Conservation (phyloP, 2,113 vertebrate genomes). For the Callaeas wilsoni region DNA sequence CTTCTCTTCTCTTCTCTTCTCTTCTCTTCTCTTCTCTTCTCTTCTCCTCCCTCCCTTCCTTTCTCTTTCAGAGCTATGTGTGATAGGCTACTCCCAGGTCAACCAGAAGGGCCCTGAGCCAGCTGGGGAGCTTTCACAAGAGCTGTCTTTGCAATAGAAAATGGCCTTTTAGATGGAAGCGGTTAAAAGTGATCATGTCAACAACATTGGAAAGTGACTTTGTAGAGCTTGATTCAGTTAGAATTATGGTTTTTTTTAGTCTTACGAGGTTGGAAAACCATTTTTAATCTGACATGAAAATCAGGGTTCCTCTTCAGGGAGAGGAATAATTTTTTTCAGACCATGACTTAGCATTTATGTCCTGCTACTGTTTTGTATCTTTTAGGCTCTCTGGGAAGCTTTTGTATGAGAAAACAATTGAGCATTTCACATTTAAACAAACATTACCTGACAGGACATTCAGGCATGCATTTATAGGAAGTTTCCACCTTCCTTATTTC, state of each 20-base stretch:
- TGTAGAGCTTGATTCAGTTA: background rate
- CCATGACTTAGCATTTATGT: background rate
- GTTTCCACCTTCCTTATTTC: background rate
- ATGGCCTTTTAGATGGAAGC: background rate
- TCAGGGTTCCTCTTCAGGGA: background rate
- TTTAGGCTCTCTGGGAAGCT: background rate
- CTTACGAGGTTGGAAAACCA: background rate
- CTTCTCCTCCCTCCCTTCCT: too few species aligned
- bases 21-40: too few species aligned
- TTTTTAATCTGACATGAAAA: background rate
- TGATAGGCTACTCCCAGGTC: background rate
- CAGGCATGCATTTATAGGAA: background rate
- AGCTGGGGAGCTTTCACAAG: background rate
- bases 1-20: too few species aligned
- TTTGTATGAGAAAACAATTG: background rate
- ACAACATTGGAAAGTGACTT: background rate
- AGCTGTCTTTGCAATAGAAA: background rate
- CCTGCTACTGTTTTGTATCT: background rate
- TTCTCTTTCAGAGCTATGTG: background rate
- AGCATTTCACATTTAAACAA: background rate
- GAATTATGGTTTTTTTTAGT: background rate
- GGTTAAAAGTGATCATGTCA: background rate
- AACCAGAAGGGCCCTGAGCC: background rate
- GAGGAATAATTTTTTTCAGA: background rate
- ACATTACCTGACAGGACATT: background rate